phyloP scores from a whole-genome alignment of 2,113 vertebrate genomes.

The Clupea harengus region DNA sequence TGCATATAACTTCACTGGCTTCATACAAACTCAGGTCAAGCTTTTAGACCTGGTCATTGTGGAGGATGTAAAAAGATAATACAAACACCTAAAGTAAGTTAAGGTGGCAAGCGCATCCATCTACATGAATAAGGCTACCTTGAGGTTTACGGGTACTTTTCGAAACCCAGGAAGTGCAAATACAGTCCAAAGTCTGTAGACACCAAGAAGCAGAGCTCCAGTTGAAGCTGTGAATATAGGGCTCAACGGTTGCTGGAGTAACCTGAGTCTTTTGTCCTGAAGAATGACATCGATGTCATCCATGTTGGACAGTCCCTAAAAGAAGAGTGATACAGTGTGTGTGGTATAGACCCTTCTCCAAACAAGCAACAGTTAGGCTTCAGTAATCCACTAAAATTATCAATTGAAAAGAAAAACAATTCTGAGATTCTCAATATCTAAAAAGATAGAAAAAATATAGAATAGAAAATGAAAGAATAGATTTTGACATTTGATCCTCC shows the following conservation, averaged over 20 bases:
- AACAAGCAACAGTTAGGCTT: background rate
- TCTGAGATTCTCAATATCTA: background rate
- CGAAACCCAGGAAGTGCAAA: constrained; percentile 69
- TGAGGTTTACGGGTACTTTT: constrained; percentile 65
- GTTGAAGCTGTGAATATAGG: constrained; percentile 47
- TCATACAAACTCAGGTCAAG: background rate
- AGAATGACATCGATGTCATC: constrained; percentile 72
- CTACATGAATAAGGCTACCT: constrained; percentile 50
- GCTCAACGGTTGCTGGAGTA: constrained; percentile 37
- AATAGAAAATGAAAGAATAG: background rate
- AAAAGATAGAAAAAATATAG: background rate
- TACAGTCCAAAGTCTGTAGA: constrained; percentile 70
- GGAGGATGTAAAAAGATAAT: background rate
- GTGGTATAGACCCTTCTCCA: background rate
- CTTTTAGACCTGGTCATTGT: background rate
- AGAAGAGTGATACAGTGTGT: background rate
- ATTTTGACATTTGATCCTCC: background rate
- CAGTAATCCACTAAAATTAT: background rate
- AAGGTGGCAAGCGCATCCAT: background rate
- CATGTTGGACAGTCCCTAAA: constrained; percentile 51
- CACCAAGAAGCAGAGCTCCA: constrained; percentile 53
- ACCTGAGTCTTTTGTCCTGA: constrained; percentile 46
- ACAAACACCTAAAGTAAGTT: background rate
- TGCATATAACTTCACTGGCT: background rate
- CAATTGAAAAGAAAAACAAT: background rate